Base-by-base conservation (phyloP, 2,888 invertebrate species). In the Epinotia nisella region DNA sequence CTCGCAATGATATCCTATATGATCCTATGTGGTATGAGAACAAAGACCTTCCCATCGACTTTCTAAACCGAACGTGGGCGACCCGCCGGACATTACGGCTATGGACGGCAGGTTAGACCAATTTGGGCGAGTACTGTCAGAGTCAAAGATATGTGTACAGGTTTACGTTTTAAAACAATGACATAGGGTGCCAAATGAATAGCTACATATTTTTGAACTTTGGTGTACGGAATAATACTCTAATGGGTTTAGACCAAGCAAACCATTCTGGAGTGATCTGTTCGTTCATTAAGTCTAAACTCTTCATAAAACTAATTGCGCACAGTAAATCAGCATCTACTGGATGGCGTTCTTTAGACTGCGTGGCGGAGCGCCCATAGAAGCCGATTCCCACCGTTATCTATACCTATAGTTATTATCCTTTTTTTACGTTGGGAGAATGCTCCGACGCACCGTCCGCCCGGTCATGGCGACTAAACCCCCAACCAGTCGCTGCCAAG, bases 61-160 rank as follows among this genome's bases (percentile, higher is more conserved):
- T 81, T 81, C 82, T 88, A 89, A 86, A 83, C 78, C 76, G 78
- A 78, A 74, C 81, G 87, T 89, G 82, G 86, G 87, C 81, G 85
- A 83, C 81, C 82, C 77, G 75, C 49, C 17, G 71, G 77, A 76
- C 76, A 80, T 79, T 80, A 56, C 66, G 49, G 61, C 64, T 17
- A 51, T 15, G 58, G 39, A 19, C 60, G 10, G 45, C 10, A n/a
- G 13, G 45, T 68, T 59, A 13, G 3, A 19, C 39, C 45, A 35
- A 49, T 68, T 68, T 49, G 45, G 58, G 60, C 21, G 9, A 17
- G 62, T 29, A 17, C 24, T 24, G n/a, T 15, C 49, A 1, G n/a
- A n/a, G n/a, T n/a, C 49, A n/a, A 49, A 49, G 49, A 49, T 49
- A n/a, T 49, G 5, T 45, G 13, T 41, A 45, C 45, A 24, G 45